These are phyloP conservation scores for Naja naja DNA, from an alignment of 2,113 vertebrate genomes.

Conservation along the genomic window DNA sequence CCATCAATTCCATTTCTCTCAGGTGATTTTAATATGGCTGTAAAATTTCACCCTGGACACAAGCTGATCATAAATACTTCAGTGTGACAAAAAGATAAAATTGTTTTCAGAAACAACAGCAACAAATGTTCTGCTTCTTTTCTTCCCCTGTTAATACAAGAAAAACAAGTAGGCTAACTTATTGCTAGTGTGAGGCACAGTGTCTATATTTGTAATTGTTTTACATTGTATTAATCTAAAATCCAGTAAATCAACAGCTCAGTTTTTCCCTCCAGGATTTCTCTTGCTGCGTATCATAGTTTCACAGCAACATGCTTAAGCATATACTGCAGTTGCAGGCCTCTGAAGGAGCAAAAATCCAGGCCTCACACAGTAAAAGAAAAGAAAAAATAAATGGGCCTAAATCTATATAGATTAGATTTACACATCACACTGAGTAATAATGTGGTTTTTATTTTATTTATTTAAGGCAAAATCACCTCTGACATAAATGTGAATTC, in stretches of 20 bases:
- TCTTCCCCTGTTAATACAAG: background rate
- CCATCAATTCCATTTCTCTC: conserved; percentile 16
- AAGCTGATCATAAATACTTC: conserved; percentile 7
- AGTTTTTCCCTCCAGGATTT: background rate
- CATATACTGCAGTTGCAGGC: background rate
- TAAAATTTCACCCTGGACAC: background rate
- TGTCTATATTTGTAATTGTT: background rate
- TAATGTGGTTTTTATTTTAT: background rate
- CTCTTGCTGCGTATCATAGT: background rate
- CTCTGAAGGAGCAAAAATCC: background rate
- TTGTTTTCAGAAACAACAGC: background rate
- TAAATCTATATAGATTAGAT: background rate
- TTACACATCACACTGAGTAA: background rate
- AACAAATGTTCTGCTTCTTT: background rate
- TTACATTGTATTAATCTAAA: background rate
- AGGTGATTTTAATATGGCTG: background rate
- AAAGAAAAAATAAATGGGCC: background rate
- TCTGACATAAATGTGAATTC: background rate
- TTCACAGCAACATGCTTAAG: background rate
- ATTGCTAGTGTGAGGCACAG: background rate
- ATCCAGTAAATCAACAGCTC: background rate
- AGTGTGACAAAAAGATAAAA: background rate
- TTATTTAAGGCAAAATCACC: background rate
- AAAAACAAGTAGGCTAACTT: background rate
- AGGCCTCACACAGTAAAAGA: background rate